phyloP scores from a whole-genome alignment of 2,888 invertebrate species.

The Cheilosia variabilis region DNA sequence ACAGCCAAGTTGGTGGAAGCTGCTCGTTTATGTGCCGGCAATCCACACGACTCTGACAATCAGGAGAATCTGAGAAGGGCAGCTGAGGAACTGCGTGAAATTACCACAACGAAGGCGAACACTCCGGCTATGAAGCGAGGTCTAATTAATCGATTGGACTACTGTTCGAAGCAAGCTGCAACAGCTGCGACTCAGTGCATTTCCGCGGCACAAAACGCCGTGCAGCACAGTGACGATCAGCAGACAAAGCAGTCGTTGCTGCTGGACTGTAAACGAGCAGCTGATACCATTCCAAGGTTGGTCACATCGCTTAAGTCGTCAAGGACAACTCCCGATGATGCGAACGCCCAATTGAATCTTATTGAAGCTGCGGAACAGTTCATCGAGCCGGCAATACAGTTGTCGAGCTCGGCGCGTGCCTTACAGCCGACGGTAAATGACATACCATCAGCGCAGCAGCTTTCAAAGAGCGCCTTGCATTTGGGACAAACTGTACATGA shows the following conservation, averaged over 20 bases:
- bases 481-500: slow-evolving; percentile 83
- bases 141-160: slow-evolving; percentile 87
- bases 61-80: slow-evolving; percentile 94
- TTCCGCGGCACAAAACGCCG: slow-evolving; percentile 93
- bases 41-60: slow-evolving; percentile 91
- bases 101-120: slow-evolving; percentile 93
- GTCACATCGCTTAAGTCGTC: slow-evolving; percentile 91
- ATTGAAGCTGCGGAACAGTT: slow-evolving; percentile 94
- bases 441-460: slow-evolving; percentile 89
- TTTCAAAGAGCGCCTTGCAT: slow-evolving; percentile 84
- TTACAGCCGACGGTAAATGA: slow-evolving; percentile 93
- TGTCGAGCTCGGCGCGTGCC: slow-evolving; percentile 90
- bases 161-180: slow-evolving; percentile 93
- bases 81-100: slow-evolving; percentile 96
- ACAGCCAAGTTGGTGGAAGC: slow-evolving; percentile 99
- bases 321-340: slow-evolving; percentile 88
- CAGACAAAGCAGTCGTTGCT: slow-evolving; percentile 88
- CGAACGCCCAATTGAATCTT: slow-evolving; percentile 90
- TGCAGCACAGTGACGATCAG: slow-evolving; percentile 86
- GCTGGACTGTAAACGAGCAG: slow-evolving; percentile 89
- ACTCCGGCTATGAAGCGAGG: slow-evolving; percentile 90
- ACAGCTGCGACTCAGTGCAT: slow-evolving; percentile 96
- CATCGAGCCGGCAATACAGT: slow-evolving; percentile 89
- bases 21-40: slow-evolving; percentile 95
- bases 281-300: slow-evolving; percentile 91